Percentiles rank a stretch among this genome's conserved stretches.
phyloP scores from a whole-genome alignment of 2,888 invertebrate species.

The Drosophila lutescens region DNA sequence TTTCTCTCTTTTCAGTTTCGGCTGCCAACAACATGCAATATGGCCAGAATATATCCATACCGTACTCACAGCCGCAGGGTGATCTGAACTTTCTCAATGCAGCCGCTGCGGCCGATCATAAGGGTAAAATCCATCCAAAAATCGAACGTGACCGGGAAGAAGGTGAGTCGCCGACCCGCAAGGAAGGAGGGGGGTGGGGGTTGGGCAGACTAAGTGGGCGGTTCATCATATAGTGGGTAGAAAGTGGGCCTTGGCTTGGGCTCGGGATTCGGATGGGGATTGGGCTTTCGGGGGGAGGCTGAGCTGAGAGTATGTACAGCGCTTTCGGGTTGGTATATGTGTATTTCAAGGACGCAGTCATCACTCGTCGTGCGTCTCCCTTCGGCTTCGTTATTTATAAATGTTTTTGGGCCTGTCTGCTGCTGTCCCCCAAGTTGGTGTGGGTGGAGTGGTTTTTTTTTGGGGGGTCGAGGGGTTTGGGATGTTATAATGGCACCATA shows the following conservation, averaged over 20 bases:
- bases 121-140: conserved; percentile 85
- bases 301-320: conserved; percentile 26
- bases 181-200: conserved; percentile 5
- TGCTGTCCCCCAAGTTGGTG: conserved; percentile 37
- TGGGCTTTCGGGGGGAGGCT: conserved; percentile 12
- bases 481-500: conserved; percentile 27
- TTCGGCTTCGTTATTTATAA: conserved; percentile 62
- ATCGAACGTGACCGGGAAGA: conserved; percentile 85
- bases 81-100: conserved; percentile 84
- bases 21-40: conserved; percentile 85
- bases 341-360: conserved; percentile 74
- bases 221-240: conserved; percentile 4
- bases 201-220: conserved; percentile 6
- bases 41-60: conserved; percentile 85
- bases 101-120: conserved; percentile 84
- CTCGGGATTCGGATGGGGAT: background rate
- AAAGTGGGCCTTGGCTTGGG: no score
- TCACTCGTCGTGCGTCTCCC: conserved; percentile 66
- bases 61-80: conserved; percentile 84
- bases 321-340: conserved; percentile 54
- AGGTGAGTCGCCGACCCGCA: conserved; percentile 79
- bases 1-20: conserved; percentile 71
- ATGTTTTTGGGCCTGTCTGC: conserved; percentile 54
- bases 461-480: conserved; percentile 9
- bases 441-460: background rate